Evolutionary conservation across 2,797 vertebrate species (phyloP).

Genomic region (Lacerta bilineata): DNA sequence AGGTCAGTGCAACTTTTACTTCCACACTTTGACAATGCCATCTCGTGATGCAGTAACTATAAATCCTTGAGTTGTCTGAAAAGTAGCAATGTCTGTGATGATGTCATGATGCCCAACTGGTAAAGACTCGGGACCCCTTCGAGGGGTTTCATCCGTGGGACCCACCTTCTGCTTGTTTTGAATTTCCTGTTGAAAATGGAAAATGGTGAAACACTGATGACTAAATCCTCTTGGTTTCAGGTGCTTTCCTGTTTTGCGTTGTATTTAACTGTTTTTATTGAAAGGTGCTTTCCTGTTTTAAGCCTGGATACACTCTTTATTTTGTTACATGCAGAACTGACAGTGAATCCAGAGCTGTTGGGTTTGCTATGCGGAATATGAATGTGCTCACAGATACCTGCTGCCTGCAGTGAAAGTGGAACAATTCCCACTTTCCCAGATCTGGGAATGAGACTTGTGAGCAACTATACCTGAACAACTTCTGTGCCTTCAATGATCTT

Average conservation of each 20-base stretch:
- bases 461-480: constrained; percentile 89
- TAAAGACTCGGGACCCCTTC: constrained; percentile 93
- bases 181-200: constrained; percentile 86
- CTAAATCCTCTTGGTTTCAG: background rate
- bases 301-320: background rate
- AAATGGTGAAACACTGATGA: background rate
- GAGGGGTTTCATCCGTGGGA: constrained; percentile 90
- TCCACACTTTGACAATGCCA: constrained; percentile 99
- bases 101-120: constrained; percentile 97
- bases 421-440: background rate
- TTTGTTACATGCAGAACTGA: background rate
- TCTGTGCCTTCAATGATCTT: constrained; percentile 99
- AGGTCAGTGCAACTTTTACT: constrained; percentile 77
- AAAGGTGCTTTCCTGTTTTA: background rate
- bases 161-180: constrained; percentile 96
- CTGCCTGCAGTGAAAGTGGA: background rate
- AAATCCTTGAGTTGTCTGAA: constrained; percentile 98
- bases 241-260: background rate
- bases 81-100: constrained; percentile 96
- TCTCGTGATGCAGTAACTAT: constrained; percentile 97
- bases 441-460: background rate
- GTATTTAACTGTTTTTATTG: too few relatives aligned
- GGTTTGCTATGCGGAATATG: background rate
- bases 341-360: background rate
- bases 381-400: background rate